Percentiles rank a stretch among this genome's conserved stretches.
Evolutionary conservation across 1,140 invertebrate genomes (phyloP).

Genomic region (Zaprionus gabonicus): DNA sequence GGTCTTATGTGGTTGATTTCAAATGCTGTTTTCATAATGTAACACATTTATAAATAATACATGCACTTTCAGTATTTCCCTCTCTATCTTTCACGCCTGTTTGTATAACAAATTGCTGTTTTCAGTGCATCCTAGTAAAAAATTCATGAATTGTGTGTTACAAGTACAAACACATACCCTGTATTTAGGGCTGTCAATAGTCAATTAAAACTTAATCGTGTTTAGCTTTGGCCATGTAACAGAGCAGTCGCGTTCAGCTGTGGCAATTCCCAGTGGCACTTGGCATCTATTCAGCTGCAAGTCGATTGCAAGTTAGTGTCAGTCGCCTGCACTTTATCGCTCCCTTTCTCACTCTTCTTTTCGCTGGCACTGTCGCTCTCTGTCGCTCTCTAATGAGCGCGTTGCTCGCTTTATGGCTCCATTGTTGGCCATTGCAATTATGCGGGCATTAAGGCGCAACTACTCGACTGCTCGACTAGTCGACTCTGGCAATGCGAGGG

Average conservation of each 20-base stretch:
- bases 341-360: neutral
- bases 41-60: too few relatives aligned
- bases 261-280: conserved; percentile 13
- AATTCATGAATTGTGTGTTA: too few relatives aligned
- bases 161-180: neutral
- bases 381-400: conserved; percentile 33
- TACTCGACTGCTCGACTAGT: neutral
- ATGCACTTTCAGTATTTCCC: too few relatives aligned
- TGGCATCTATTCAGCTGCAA: conserved; percentile 17
- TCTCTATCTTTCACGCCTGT: too few relatives aligned
- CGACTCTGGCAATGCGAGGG: conserved; percentile 24
- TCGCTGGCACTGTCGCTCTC: neutral
- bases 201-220: conserved; percentile 4
- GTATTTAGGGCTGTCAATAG: neutral
- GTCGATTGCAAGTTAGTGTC: conserved; percentile 13
- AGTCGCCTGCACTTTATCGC: too few relatives aligned
- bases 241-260: neutral
- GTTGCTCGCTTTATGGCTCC: conserved; percentile 57
- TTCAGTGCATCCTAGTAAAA: too few relatives aligned
- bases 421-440: conserved; percentile 74
- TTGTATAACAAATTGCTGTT: too few relatives aligned
- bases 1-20: too few relatives aligned
- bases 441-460: conserved; percentile 51
- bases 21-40: too few relatives aligned
- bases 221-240: neutral